Evolutionary conservation across 2,888 invertebrate species (phyloP).

Genomic region (Nomada ruficornis): DNA sequence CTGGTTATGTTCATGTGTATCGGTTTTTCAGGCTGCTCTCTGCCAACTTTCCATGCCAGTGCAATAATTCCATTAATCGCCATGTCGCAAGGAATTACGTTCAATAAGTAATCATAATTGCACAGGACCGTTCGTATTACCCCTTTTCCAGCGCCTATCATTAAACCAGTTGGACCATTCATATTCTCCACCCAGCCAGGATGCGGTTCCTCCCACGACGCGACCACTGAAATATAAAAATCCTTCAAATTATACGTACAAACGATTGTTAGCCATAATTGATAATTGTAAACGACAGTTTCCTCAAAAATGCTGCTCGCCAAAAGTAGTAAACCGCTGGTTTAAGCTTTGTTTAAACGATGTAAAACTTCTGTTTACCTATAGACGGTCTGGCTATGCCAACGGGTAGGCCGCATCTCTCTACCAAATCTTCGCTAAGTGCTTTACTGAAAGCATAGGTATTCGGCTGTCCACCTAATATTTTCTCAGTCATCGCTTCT

Average conservation of each 20-base stretch:
- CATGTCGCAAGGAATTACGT: slow-evolving; percentile 92
- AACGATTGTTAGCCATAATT: background rate
- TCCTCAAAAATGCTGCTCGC: background rate
- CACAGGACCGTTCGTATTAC: slow-evolving; percentile 94
- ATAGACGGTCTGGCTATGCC: slow-evolving; percentile 96
- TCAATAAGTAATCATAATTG: slow-evolving; percentile 86
- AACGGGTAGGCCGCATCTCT: slow-evolving; percentile 90
- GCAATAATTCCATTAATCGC: slow-evolving; percentile 92
- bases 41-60: slow-evolving; percentile 89
- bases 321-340: background rate
- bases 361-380: slow-evolving; percentile 86
- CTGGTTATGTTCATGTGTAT: slow-evolving; percentile 92
- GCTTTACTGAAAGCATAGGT: slow-evolving; percentile 99
- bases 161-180: slow-evolving; percentile 94
- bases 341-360: background rate
- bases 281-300: background rate
- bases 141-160: slow-evolving; percentile 93
- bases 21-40: slow-evolving; percentile 83
- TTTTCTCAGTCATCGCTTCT: slow-evolving; percentile 87
- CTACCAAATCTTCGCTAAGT: slow-evolving; percentile 93
- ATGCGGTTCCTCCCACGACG: slow-evolving; percentile 90
- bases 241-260: background rate
- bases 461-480: slow-evolving; percentile 94
- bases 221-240: slow-evolving; percentile 88
- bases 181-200: slow-evolving; percentile 96